Conservation (phyloP, 2,113 vertebrate species). For the Tonatia bakeri region DNA sequence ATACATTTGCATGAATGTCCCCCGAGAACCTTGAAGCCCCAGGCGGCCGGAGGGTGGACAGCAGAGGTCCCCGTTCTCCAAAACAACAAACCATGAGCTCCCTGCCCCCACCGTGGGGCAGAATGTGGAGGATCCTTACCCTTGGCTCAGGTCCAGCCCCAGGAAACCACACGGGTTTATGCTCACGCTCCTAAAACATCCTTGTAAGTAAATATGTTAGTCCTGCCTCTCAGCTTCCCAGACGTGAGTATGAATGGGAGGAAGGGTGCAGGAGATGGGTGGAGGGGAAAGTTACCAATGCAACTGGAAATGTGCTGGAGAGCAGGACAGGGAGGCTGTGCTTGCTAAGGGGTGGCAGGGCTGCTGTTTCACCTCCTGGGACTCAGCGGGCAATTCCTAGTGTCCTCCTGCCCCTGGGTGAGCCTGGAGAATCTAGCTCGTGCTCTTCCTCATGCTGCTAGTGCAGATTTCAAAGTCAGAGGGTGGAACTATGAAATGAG, state of each 20-base stretch:
- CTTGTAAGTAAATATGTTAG: background rate
- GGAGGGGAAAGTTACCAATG: background rate
- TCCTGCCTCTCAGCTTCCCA: background rate
- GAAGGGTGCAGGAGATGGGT: background rate
- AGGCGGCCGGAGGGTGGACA: background rate
- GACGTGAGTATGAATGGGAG: background rate
- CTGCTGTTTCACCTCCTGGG: background rate
- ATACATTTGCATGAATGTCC: background rate
- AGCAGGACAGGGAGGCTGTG: no score
- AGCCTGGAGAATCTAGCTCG: background rate
- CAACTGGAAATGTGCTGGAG: background rate
- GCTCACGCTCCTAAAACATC: background rate
- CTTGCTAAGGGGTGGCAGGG: background rate
- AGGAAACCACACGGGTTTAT: background rate
- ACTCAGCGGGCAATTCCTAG: background rate
- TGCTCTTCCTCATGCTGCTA: background rate
- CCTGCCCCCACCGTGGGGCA: rapidly evolving
- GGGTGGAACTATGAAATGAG: background rate
- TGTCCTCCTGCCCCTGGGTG: background rate
- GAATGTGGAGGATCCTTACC: background rate
- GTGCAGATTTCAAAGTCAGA: background rate
- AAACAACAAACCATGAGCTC: background rate
- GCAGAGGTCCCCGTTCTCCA: background rate
- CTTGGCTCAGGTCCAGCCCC: background rate
- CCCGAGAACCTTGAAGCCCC: background rate